phyloP scores from a whole-genome alignment of 2,113 vertebrate species.

The Merops nubicus region DNA sequence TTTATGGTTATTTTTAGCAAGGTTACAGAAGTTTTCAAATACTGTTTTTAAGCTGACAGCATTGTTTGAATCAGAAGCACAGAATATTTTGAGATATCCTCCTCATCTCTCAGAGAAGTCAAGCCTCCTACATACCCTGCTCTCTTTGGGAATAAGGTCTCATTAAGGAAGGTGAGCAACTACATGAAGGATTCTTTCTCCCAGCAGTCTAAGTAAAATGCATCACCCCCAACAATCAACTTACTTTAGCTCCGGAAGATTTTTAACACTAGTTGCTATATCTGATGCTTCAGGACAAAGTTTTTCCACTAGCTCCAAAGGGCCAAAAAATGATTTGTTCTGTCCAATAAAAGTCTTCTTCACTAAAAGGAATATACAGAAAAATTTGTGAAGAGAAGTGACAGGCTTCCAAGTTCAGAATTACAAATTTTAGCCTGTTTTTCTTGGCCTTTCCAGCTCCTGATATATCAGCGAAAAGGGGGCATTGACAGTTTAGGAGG shows the following conservation, averaged over 20 bases:
- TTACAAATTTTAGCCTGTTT: neutral
- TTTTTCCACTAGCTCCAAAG: slow-evolving; percentile 94
- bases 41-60: neutral
- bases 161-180: neutral
- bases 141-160: neutral
- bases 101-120: neutral
- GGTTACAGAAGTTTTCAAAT: neutral
- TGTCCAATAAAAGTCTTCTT: slow-evolving; percentile 97
- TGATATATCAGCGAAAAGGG: accelerated
- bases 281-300: slow-evolving; percentile 93
- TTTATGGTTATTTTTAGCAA: neutral
- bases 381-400: neutral
- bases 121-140: neutral
- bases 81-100: neutral
- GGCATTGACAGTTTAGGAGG: neutral
- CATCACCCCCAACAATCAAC: slow-evolving; percentile 33
- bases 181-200: neutral
- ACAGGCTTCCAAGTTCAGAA: neutral
- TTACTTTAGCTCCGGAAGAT: slow-evolving; percentile 95
- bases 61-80: neutral
- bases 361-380: slow-evolving; percentile 73
- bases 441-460: neutral
- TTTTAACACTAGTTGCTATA: slow-evolving; percentile 93
- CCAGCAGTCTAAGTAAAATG: neutral
- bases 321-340: slow-evolving; percentile 96